phyloP scores from a whole-genome alignment of 2,113 vertebrate species.

The Pan troglodytes region NHGRI_mPanTro3-v2.1_pri NC_072414.2:83005001-83005500 shows the following conservation, averaged over 20 bases:
- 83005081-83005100: not conserved
- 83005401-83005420: not conserved
- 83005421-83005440: not conserved
- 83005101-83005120: not conserved
- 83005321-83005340: not conserved
- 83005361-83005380: not conserved
- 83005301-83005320: not conserved
- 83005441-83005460: not conserved
- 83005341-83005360: not conserved
- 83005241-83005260: not conserved
- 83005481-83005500: not conserved
- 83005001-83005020: not conserved
- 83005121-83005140: not conserved
- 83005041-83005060: not conserved
- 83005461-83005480: not conserved
- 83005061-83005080: constrained; percentile 5
- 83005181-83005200: not conserved
- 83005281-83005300: not conserved
- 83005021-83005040: constrained; percentile 27
- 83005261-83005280: not conserved
- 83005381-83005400: not conserved
- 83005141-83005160: not conserved
- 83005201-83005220: not conserved
- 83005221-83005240: not conserved
- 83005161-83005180: not conserved